Percentiles rank a stretch among this genome's conserved stretches.
These are phyloP conservation scores for Caenorhabditis sulstoni DNA, from an alignment of 2,888 invertebrate genomes.

Conservation along the genomic window DNA sequence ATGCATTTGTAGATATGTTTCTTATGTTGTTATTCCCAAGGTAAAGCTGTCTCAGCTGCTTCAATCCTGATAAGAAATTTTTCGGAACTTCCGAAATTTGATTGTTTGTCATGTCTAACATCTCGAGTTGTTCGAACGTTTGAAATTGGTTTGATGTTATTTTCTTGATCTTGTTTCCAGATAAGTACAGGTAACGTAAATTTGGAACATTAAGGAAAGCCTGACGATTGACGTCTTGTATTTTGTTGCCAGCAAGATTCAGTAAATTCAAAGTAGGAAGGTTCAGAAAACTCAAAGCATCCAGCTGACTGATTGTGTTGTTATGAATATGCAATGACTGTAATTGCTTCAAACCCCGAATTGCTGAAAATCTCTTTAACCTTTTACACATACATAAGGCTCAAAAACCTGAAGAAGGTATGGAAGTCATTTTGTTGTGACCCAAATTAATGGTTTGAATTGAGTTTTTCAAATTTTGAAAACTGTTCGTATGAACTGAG, in stretches of 20 bases:
- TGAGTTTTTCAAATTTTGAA: constrained; percentile 77
- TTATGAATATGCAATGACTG: constrained; percentile 79
- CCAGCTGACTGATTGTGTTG: constrained; percentile 75
- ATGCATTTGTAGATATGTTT: constrained; percentile 73
- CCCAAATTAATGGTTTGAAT: constrained; percentile 80
- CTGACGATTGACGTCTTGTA: constrained; percentile 71
- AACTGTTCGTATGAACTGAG: constrained; percentile 74
- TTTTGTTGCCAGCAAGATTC: constrained; percentile 77
- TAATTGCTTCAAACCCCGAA: constrained; percentile 80
- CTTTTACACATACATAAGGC: neutral
- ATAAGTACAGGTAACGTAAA: constrained; percentile 79
- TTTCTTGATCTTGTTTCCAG: constrained; percentile 73
- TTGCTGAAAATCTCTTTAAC: constrained; percentile 64
- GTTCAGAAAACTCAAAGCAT: constrained; percentile 79
- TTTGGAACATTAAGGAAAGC: constrained; percentile 80
- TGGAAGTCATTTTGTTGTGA: constrained; percentile 74
- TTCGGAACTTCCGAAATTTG: constrained; percentile 63
- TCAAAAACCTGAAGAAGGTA: constrained; percentile 72
- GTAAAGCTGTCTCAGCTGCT: constrained; percentile 77
- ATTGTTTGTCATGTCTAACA: constrained; percentile 76
- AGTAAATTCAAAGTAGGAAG: constrained; percentile 79
- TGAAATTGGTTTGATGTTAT: constrained; percentile 74
- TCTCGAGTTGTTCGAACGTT: constrained; percentile 78
- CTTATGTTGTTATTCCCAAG: constrained; percentile 66
- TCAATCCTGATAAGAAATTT: constrained; percentile 69